Base-by-base conservation (phyloP, 2,113 vertebrate species). In the Scomber scombrus region DNA sequence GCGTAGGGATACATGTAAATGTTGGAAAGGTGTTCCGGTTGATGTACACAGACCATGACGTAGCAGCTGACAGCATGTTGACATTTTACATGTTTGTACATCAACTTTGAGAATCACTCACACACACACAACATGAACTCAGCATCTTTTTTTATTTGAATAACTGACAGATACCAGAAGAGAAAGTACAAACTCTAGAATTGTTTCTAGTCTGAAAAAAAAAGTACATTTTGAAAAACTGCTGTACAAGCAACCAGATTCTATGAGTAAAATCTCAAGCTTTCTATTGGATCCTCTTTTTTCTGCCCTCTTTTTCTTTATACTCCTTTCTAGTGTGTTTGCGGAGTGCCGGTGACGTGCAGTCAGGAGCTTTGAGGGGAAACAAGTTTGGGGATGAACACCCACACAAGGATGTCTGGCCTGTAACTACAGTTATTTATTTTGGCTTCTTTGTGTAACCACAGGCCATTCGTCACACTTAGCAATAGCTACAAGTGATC, bases 101-200 rank as follows among this genome's bases (percentile, higher is more conserved):
- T 11, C 12, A 10, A 15, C 62, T 40, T 49, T 26, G 23, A 80
- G 50, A 69, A n/a, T n/a, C n/a, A n/a, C 58, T 5, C 4, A 63
- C 45, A 0, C 21, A 0, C n/a, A 85, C 31, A 63, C 58, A 54
- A 68, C 46, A 70, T 78, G 18, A 73, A 21, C 29, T 78, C 56
- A 51, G 18, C 15, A 15, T 74, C 34, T 82, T 95, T 95, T 82
- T 95, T 95, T 94, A 93, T 94, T 95, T 86, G 61, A 87, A 85
- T 85, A 88, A 67, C 63, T 63, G 23, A 87, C 81, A 88, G 64
- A 83, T 72, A 71, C 29, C 88, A 91, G 85, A 86, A 68, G 70
- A 88, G 76, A 88, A 91, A 91, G 88, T 89, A 93, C 80, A 93
- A 92, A 93, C 75, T 81, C 79, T 85, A 85, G 82, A 93, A 80